Base-by-base conservation (phyloP, 2,888 invertebrate species). In the Lobophora halterata region DNA sequence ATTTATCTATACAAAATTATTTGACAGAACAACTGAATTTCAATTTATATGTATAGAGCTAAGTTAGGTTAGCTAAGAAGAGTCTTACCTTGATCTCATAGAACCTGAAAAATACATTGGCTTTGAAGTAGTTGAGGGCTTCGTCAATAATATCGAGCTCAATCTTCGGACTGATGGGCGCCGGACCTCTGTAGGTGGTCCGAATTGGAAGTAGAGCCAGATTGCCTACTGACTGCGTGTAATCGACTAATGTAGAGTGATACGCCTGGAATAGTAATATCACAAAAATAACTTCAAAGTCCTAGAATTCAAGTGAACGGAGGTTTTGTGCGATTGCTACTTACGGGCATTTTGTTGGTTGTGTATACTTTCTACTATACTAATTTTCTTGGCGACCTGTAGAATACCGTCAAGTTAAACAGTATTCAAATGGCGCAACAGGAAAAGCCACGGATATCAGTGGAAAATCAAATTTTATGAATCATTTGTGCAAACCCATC, bases 71-170 rank as follows among this genome's bases (percentile, higher is more conserved):
- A n/a, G n/a, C n/a, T n/a, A n/a, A n/a, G n/a, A n/a, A n/a, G n/a
- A n/a, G n/a, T 18, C 55, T 58, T 81, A 96, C 97, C 92, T 98
- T 98, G 44, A 99, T 97, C 89, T 99, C 99, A 79, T 98, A 99
- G 17, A 97, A 98, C 55, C 98, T 92, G 78, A 99, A 99, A 85
- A 99, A 99, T 0, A 99, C 98, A 87, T 99, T 99, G 1, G 99
- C 98, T 88, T 98, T 99, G 81, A 99, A 99, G 79, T 92, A 99
- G 68, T 95, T 95, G 17, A 99, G 89, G 32, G 98, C 96, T 89
- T 99, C 99, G 79, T 99, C 99, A 56, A 99, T 95, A 49, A 99
- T 95, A 79, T 99, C 99, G 53, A 91, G 89, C 24, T 94, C 94
- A 32, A 91, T 90, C 52, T 85, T 82, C 0, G 81, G 79, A 43